Evolutionary conservation across 2,888 invertebrate species (phyloP), one percentile per base, ranked within the genome.

Genomic region (Lithosia quadra): DNA sequence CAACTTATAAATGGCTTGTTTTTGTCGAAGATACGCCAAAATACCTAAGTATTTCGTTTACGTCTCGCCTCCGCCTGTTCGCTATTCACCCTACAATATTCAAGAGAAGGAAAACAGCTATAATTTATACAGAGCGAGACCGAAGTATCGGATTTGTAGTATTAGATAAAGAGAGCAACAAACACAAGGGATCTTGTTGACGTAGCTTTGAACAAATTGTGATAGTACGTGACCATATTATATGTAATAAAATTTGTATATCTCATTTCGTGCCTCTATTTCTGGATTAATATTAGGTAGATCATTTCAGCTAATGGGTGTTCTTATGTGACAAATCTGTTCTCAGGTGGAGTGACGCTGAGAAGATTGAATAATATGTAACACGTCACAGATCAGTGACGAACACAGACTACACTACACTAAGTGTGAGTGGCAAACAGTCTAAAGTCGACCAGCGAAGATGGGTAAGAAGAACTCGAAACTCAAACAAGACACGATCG

Each of bases 401-500:
- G 71, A 75, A 60, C 63, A 73, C 59, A 80, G 74, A 84, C n/a
- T n/a, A n/a, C 84, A 62, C 72, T 77, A 71, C 73, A 83, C 76
- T 76, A 79, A 79, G 85, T 83, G 83, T 76, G 79, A 81, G 84
- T 85, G 80, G 66, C 71, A 74, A 72, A 70, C 69, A 73, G 77
- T 74, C 72, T 71, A 65, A 79, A 70, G 67, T 71, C 77, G 61
- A 72, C 57, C 71, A 85, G 82, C 82, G 81, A 96, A 95, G 86
- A 99, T 99, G 99, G 99, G 99, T 88, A 99, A 99, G 96, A 98
- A 98, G 95, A 98, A 98, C 90, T 99, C 98, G 70, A 99, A 99
- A 96, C 97, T 99, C 93, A 99, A 98, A 96, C 98, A 98, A 92
- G 99, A 99, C 91, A 98, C 98, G 85, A 98, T 99, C 90, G 98